These are phyloP conservation scores for Porites evermanni DNA, from an alignment of 92 coral and sea anemone genomes.

Conservation along the genomic window DNA sequence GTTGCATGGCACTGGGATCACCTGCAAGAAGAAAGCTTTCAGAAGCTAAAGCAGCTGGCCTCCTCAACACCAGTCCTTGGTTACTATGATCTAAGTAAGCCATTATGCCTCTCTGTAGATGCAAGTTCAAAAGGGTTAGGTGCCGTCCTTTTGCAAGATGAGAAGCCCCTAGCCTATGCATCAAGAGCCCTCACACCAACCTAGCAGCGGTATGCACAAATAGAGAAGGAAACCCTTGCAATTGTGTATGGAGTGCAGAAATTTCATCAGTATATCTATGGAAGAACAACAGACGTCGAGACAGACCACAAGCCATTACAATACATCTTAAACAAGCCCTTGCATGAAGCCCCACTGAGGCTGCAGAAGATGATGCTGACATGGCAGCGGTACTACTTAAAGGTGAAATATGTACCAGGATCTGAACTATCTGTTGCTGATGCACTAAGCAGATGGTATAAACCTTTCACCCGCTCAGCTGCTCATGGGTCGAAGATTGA, in stretches of 20 bases:
- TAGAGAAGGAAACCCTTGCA: constrained; percentile 12
- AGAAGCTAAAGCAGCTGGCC: constrained; percentile 56
- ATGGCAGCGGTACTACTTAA: constrained; percentile 7
- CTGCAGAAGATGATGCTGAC: constrained; percentile 27
- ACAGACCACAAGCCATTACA: too few species aligned
- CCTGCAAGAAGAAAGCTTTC: constrained; percentile 56
- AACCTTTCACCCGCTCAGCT: not conserved
- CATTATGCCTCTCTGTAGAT: constrained; percentile 44
- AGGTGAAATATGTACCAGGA: not conserved
- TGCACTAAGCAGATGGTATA: not conserved
- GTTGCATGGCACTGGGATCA: constrained; percentile 72
- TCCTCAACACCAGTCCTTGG: constrained; percentile 62
- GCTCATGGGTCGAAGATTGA: not conserved
- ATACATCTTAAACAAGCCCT: constrained; percentile 21
- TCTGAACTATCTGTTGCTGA: too few species aligned
- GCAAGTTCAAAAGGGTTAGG: constrained; percentile 51
- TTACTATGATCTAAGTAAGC: constrained; percentile 69
- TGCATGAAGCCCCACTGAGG: constrained; percentile 46
- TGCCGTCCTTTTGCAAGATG: constrained; percentile 30
- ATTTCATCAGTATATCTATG: constrained; percentile 25
- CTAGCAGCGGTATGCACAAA: constrained; percentile 8
- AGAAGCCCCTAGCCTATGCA: constrained; percentile 34
- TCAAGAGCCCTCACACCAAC: constrained; percentile 34
- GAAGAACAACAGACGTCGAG: not conserved
- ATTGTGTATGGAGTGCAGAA: constrained; percentile 7